Conservation (phyloP, 2,797 vertebrate genomes). For the Sebastes cheni region DNA sequence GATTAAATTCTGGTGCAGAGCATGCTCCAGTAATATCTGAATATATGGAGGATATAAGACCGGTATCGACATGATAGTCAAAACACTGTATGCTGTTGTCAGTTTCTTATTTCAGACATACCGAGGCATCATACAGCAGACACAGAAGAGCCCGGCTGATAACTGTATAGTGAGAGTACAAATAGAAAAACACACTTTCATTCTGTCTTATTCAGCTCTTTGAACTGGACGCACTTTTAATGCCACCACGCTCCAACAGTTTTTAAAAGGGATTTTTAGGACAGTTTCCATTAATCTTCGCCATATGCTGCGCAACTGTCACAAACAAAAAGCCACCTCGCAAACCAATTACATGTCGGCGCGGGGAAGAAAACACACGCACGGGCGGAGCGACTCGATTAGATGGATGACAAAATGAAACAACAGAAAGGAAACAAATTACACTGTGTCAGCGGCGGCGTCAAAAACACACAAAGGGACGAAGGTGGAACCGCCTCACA, state of each 20-base stretch:
- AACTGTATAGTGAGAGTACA: background rate
- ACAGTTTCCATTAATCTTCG: conserved; percentile 65
- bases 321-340: conserved; percentile 53
- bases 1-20: background rate
- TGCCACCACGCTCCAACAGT: conserved; percentile 28
- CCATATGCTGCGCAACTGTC: conserved; percentile 56
- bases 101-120: background rate
- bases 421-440: conserved; percentile 71
- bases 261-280: conserved; percentile 46
- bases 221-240: conserved; percentile 37
- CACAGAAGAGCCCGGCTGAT: background rate
- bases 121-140: background rate
- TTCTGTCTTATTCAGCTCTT: conserved; percentile 37
- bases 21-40: background rate
- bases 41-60: background rate
- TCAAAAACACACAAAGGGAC: conserved; percentile 59
- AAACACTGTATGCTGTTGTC: background rate
- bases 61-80: rapidly evolving
- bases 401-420: conserved; percentile 74
- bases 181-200: conserved; percentile 24
- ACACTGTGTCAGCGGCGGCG: conserved; percentile 53
- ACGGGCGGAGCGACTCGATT: conserved; percentile 43
- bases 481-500: conserved; percentile 20
- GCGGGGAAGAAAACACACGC: conserved; percentile 46
- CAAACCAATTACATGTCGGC: conserved; percentile 68